Evolutionary conservation across 2,113 vertebrate genomes (phyloP).

Genomic region (Cyprinus carpio): DNA sequence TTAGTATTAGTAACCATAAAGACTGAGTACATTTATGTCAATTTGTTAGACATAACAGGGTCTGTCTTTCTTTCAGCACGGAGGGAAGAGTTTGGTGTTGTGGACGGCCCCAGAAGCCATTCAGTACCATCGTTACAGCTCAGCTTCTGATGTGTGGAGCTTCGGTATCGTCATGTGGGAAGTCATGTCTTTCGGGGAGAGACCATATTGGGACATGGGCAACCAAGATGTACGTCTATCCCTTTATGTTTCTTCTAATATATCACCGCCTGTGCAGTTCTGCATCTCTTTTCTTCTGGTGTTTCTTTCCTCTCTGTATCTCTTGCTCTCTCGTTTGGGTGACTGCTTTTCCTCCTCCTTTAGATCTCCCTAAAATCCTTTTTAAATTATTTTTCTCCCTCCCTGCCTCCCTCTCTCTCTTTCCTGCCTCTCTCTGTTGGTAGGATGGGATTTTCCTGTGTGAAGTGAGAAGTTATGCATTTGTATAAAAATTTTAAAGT

Average conservation of each 20-base stretch:
- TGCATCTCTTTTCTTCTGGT: neutral
- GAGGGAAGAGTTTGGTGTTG: conserved; percentile 88
- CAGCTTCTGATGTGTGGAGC: conserved; percentile 94
- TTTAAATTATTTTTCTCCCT: neutral
- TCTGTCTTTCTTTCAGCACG: conserved; percentile 69
- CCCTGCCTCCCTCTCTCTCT: neutral
- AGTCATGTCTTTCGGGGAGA: conserved; percentile 96
- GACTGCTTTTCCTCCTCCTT: neutral
- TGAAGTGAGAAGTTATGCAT: conserved; percentile 33
- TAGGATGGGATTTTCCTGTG: conserved; percentile 5
- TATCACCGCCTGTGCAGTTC: neutral
- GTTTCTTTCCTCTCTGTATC: neutral
- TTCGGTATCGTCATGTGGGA: conserved; percentile 98
- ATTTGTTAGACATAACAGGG: neutral
- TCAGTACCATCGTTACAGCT: conserved; percentile 91
- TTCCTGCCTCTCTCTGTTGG: conserved; percentile 46
- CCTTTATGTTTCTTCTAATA: neutral
- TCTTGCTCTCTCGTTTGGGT: neutral
- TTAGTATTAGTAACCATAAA: neutral
- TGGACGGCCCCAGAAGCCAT: conserved; percentile 94
- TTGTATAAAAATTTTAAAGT: neutral
- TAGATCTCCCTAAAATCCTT: neutral
- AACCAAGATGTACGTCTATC: conserved; percentile 89
- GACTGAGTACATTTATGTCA: neutral
- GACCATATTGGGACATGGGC: conserved; percentile 99